Evolutionary conservation across 2,797 vertebrate species (phyloP).

Genomic region (Myripristis murdjan): DNA sequence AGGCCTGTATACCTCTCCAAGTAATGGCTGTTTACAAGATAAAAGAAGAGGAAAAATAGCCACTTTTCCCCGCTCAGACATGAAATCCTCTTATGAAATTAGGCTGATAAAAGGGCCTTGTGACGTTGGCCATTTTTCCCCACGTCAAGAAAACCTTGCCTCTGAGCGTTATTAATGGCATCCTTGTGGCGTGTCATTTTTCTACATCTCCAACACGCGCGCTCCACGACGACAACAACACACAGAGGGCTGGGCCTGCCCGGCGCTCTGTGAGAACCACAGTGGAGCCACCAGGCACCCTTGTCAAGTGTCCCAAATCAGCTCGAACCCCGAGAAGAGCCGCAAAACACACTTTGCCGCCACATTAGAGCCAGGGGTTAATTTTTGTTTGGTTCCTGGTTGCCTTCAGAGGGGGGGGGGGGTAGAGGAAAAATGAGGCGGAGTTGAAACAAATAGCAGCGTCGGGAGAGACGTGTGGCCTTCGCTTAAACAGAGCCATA

Average conservation of each 20-base stretch:
- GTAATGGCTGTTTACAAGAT: conserved; percentile 86
- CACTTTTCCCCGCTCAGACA: conserved; percentile 79
- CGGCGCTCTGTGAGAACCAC: conserved; percentile 65
- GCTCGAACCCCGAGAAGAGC: conserved; percentile 54
- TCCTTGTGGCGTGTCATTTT: conserved; percentile 85
- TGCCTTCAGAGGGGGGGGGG: conserved; percentile 77
- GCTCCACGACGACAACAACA: conserved; percentile 67
- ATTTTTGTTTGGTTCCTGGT: conserved; percentile 80
- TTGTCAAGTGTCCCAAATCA: conserved; percentile 62
- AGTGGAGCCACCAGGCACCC: conserved; percentile 54
- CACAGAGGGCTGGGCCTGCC: conserved; percentile 57
- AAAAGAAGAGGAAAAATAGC: conserved; percentile 84
- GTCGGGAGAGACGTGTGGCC: conserved; percentile 88
- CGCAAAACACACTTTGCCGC: conserved; percentile 60
- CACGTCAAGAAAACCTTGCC: conserved; percentile 85
- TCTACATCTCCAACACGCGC: conserved; percentile 76
- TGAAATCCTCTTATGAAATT: conserved; percentile 84
- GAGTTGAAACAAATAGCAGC: conserved; percentile 89
- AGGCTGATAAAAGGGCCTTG: conserved; percentile 85
- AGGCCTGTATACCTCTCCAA: conserved; percentile 76
- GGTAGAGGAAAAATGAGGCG: conserved; percentile 81
- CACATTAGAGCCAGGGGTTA: conserved; percentile 74
- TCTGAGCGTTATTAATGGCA: conserved; percentile 88
- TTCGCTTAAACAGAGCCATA: conserved; percentile 93
- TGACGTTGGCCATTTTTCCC: conserved; percentile 84